Percentiles rank a stretch among this genome's conserved stretches.
phyloP scores from a whole-genome alignment of 2,113 vertebrate species.

The Trematomus loennbergii region DNA sequence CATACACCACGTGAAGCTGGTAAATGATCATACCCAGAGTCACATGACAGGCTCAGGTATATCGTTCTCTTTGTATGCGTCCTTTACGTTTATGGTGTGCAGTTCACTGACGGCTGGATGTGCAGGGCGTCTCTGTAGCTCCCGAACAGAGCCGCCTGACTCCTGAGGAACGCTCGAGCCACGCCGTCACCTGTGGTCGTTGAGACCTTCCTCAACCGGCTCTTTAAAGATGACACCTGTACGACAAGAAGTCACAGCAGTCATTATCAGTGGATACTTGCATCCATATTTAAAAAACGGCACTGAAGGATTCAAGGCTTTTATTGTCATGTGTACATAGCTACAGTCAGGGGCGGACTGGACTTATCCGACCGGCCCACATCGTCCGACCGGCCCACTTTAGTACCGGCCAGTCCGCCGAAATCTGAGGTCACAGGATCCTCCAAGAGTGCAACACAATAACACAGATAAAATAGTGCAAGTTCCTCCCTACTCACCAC shows the following conservation, averaged over 20 bases:
- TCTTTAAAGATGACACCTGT: conserved; percentile 95
- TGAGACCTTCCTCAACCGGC: conserved; percentile 94
- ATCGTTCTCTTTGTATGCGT: not conserved
- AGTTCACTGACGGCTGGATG: conserved; percentile 89
- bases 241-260: not conserved
- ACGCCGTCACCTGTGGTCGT: conserved; percentile 94
- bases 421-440: no score
- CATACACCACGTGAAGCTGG: not conserved
- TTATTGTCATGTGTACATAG: no score
- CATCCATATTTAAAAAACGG: not conserved
- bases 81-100: not conserved
- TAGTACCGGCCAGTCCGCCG: no score
- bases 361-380: no score
- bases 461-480: no score
- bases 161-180: conserved; percentile 94
- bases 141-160: conserved; percentile 94
- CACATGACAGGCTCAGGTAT: not conserved
- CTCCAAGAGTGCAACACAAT: no score
- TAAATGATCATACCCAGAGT: not conserved
- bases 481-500: conserved; percentile 85
- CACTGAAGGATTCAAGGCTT: not conserved
- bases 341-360: no score
- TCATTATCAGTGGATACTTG: not conserved
- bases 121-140: conserved; percentile 96
- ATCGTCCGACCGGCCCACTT: no score